Evolutionary conservation across 1,140 invertebrate genomes (phyloP), one percentile per base, ranked within the genome.

Genomic region (Cotesia vestalis): DNA sequence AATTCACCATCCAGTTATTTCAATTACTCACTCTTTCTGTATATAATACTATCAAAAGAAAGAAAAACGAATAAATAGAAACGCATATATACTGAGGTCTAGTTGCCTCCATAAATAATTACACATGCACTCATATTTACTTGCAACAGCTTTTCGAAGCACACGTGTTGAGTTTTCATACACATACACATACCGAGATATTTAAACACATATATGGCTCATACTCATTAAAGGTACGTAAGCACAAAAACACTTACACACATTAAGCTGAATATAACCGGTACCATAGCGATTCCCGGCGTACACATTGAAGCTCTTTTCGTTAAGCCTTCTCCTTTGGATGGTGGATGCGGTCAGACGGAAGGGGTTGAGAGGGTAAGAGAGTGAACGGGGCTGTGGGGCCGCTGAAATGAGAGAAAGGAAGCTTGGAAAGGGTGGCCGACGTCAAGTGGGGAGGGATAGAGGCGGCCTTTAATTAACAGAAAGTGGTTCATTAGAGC

Each of bases 401-500:
- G 88, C 27, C 27, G 76, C 71, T 86, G 66, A 68, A 68, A 55
- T 27, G 64, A 59, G 57, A 59, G 57, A 59, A 59, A 59, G 57
- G 20, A 92, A 90, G 79, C 87, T 94, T 75, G 90, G 89, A 88
- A 27, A 72, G 83, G 86, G 52, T 82, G 85, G 52, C 6, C 64
- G 64, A 64, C 60, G 81, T 88, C 68, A 87, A 87, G 73, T 83
- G 87, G 80, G 89, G 78, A 89, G 85, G 89, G 76, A 80, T 88
- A 83, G 82, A 84, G 82, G 83, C 83, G 84, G 88, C 91, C 91
- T 92, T 92, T 92, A 92, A 92, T 92, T 92, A 92, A 92, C 91
- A 91, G 91, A 92, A 92, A 92, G 91, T 92, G 91, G 91, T 92
- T 92, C 91, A 92, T 92, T 92, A 92, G 90, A 91, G 91, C 91